A percentile compares a stretch with the other conserved stretches of the same genome.
These are phyloP conservation scores for Willisornis vidua DNA, from an alignment of 2,113 vertebrate species.

Conservation along the genomic window DNA sequence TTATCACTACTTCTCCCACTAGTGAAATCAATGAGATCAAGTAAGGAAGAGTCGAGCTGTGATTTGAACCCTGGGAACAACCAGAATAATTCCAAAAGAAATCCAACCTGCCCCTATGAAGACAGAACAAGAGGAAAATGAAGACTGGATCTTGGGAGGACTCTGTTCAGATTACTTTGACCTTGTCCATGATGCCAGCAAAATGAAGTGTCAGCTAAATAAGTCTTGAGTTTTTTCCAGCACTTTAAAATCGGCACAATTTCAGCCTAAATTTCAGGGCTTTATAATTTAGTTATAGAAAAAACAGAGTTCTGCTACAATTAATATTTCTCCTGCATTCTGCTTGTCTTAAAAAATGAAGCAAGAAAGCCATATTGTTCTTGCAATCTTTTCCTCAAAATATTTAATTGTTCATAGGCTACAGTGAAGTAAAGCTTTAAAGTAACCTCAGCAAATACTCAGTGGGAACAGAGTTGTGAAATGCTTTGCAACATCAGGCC, in stretches of 20 bases:
- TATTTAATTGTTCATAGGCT: neutral
- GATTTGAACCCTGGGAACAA: neutral
- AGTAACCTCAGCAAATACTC: neutral
- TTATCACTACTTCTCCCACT: neutral
- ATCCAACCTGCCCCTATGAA: neutral
- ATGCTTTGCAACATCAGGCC: neutral
- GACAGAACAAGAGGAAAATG: neutral
- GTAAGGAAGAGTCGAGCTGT: neutral
- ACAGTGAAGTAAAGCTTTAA: neutral
- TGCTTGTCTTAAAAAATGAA: neutral
- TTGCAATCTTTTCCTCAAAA: neutral
- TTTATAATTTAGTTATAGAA: neutral
- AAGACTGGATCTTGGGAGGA: neutral
- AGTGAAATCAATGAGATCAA: neutral
- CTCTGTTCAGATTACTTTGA: neutral
- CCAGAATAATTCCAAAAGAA: neutral
- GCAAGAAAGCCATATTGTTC: neutral
- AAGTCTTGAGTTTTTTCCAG: neutral
- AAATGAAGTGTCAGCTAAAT: neutral
- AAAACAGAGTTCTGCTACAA: neutral
- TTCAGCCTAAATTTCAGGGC: neutral
- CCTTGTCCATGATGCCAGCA: neutral
- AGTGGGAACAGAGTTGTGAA: neutral
- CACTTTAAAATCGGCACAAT: neutral
- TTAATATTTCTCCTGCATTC: neutral